Conservation (phyloP, 1,140 invertebrate genomes). For the Harlomillsia oculata region DNA sequence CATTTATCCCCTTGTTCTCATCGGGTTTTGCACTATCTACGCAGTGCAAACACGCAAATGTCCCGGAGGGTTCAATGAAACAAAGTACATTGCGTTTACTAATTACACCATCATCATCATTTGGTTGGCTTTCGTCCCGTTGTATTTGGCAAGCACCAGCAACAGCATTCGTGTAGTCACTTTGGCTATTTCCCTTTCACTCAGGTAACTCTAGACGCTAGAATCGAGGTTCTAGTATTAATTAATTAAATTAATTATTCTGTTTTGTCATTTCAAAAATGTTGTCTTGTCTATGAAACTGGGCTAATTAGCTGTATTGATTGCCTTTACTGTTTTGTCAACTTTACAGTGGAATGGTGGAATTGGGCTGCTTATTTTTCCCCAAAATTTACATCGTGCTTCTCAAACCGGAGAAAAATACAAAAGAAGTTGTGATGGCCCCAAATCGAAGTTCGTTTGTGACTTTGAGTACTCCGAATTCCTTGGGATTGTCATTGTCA, state of each 20-base stretch:
- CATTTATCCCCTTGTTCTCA: constrained; percentile 50
- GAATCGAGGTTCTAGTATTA: background rate
- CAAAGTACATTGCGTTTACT: constrained; percentile 62
- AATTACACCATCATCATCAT: constrained; percentile 67
- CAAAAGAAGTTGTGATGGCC: constrained; percentile 51
- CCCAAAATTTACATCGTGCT: constrained; percentile 57
- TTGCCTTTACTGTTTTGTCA: background rate
- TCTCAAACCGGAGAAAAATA: constrained; percentile 58
- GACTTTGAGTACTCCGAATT: constrained; percentile 21
- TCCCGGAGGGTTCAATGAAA: constrained; percentile 67
- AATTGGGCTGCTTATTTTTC: constrained; percentile 50
- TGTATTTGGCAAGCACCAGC: constrained; percentile 53
- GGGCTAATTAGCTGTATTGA: background rate
- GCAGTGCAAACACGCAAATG: constrained; percentile 65
- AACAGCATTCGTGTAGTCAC: constrained; percentile 47
- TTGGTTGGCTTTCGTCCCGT: constrained; percentile 65
- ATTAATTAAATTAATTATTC: background rate
- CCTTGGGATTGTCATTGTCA: constrained; percentile 1
- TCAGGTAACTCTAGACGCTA: constrained; percentile 38
- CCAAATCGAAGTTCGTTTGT: constrained; percentile 39
- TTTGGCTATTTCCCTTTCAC: constrained; percentile 47
- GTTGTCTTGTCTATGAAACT: too few species aligned
- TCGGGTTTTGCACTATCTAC: constrained; percentile 57
- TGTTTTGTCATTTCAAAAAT: background rate
- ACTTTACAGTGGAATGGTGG: constrained; percentile 41